Base-by-base conservation (phyloP, 92 coral and sea anemone species). In the Palythoa grandiflora region DNA sequence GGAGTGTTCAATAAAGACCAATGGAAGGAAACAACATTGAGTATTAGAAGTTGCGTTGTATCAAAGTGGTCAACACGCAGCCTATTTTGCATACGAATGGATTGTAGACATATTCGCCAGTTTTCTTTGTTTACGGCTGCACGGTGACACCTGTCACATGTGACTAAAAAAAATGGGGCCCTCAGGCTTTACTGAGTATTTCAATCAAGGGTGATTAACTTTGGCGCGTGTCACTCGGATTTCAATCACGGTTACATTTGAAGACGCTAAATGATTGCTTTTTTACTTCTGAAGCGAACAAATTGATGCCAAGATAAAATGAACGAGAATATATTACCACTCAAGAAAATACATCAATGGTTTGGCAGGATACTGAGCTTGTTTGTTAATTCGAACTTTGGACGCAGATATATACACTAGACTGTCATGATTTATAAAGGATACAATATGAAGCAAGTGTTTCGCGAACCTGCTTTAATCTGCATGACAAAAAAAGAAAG, bases 1-100 rank as follows among this genome's bases (percentile, higher is more conserved):
- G 86, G 86, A 81, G 75, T 55, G 28, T 81, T 81, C 86, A 81
- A 80, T 63, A 80, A 60, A 17, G 21, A 63, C 76, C 75, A 81
- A 81, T 81, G 66, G 86, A 21, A 81, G 61, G 60, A 81, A 81
- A 65, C 54, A 81, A 81, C 16, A 14, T 61, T 35, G 21, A 19
- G 60, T 40, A 66, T 81, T 81, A 81, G 75, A 48, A 52, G 48
- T 81, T 44, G 60, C 21, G 86, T 8, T 44, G 75, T 19, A 44
- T 40, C 50, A 68, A 80, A 61, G 38, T 61, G 85, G 85, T 44
- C 36, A 60, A 81, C 86, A 81, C 86, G 75, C 86, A 81, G 75
- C 20, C 86, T 81, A 61, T 81, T 81, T 81, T 81, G 86, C 86
- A 81, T 81, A 81, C 86, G 86, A 81, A 81, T 81, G 47, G 86